Evolutionary conservation across 2,797 vertebrate genomes (phyloP).

Genomic region (Poeciliopsis turneri): DNA sequence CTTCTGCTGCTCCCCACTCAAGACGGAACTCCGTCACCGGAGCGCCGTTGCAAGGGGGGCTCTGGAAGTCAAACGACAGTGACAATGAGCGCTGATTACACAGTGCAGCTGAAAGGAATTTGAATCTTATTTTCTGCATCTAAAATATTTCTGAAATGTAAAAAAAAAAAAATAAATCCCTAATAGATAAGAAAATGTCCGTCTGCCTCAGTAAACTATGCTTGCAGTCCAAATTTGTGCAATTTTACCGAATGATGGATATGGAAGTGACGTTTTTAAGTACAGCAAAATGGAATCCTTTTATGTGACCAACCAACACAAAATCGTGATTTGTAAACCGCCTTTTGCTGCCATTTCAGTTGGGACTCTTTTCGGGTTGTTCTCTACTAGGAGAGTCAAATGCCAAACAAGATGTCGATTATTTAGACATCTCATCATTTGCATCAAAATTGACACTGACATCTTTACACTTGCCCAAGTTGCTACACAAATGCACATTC

Average conservation of each 20-base stretch:
- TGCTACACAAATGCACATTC: too few species aligned
- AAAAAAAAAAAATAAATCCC: too few species aligned
- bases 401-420: neutral
- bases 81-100: conserved; percentile 7
- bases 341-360: neutral
- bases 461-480: too few species aligned
- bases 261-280: neutral
- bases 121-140: too few species aligned
- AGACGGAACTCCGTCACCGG: conserved; percentile 90
- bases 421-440: neutral
- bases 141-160: too few species aligned
- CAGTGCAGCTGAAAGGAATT: neutral
- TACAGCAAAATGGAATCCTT: neutral
- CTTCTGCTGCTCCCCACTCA: conserved; percentile 95
- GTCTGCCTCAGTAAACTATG: too few species aligned
- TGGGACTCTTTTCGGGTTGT: neutral
- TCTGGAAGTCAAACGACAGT: conserved; percentile 69
- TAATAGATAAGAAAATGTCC: too few species aligned
- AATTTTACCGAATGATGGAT: neutral
- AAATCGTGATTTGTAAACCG: neutral
- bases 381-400: neutral
- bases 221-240: too few species aligned
- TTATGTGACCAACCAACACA: neutral
- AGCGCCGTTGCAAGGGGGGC: conserved; percentile 89
- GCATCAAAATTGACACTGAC: neutral